A percentile compares a stretch with the other conserved stretches of the same genome.
These are phyloP conservation scores for Phrynocephalus guinanensis DNA, from an alignment of 2,797 vertebrate genomes.

Conservation along the genomic window DNA sequence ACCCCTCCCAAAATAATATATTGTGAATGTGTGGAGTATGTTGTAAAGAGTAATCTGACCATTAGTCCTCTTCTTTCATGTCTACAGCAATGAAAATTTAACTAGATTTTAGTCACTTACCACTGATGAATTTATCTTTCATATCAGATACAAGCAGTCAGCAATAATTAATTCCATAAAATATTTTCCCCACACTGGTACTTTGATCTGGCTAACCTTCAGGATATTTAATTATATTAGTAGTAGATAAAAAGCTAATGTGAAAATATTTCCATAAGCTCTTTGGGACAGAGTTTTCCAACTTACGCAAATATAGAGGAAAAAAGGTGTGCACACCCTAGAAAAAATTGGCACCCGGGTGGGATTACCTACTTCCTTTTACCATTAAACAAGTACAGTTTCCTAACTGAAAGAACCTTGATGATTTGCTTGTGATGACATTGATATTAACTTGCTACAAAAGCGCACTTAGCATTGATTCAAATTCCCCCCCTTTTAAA, in stretches of 20 bases:
- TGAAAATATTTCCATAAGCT: constrained; percentile 73
- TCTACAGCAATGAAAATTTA: constrained; percentile 31
- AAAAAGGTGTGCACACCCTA: constrained; percentile 81
- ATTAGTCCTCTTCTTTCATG: constrained; percentile 24
- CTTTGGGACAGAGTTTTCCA: constrained; percentile 82
- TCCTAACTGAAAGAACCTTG: constrained; percentile 4
- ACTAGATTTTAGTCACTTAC: constrained; percentile 32
- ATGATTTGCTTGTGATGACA: not conserved
- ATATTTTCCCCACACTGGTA: constrained; percentile 20
- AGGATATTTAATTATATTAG: constrained; percentile 61
- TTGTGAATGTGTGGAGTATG: constrained; percentile 18
- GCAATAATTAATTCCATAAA: constrained; percentile 21
- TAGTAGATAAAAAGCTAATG: constrained; percentile 59
- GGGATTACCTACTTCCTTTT: constrained; percentile 79
- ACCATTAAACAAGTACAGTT: constrained; percentile 65
- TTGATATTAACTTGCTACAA: not conserved
- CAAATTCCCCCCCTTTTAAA: not conserved
- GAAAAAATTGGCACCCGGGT: constrained; percentile 75
- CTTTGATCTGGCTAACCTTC: constrained; percentile 44
- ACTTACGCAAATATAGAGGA: constrained; percentile 77
- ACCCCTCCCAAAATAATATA: constrained; percentile 8
- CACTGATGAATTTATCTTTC: constrained; percentile 26
- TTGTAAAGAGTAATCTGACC: constrained; percentile 30
- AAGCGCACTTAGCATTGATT: not conserved
- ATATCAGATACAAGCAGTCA: constrained; percentile 31